Conservation (phyloP, 2,113 vertebrate species). For the Salminus brasiliensis region DNA sequence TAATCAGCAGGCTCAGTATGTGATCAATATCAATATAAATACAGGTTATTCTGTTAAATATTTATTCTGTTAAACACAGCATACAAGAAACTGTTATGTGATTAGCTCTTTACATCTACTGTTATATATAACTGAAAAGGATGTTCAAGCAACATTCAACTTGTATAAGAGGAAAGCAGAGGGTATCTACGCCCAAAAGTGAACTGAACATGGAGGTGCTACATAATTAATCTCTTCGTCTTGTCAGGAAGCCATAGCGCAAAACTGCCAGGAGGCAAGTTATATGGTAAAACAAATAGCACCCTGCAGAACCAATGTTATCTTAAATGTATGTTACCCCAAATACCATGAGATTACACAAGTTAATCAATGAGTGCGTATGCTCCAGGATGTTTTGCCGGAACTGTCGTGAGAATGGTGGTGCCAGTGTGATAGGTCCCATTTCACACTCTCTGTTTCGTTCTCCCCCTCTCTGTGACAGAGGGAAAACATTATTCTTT, state of each 20-base stretch:
- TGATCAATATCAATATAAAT: no score
- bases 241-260: not conserved
- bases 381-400: slow-evolving; percentile 1
- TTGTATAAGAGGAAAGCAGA: not conserved
- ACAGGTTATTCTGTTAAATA: no score
- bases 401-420: not conserved
- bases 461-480: not conserved
- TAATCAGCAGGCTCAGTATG: no score
- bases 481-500: not conserved
- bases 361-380: slow-evolving; percentile 12
- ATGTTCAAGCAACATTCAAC: no score
- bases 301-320: slow-evolving; percentile 2
- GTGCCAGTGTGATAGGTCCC: not conserved
- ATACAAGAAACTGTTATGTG: no score
- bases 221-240: not conserved
- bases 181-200: not conserved
- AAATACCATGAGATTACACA: slow-evolving; percentile 14
- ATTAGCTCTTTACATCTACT: no score
- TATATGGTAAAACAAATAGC: not conserved
- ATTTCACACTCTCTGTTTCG: not conserved
- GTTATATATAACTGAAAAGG: no score
- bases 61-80: no score
- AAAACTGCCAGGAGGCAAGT: not conserved
- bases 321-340: slow-evolving; percentile 4
- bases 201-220: not conserved